Evolutionary conservation across 2,113 vertebrate genomes (phyloP).

Genomic region (Ginglymostoma cirratum): DNA sequence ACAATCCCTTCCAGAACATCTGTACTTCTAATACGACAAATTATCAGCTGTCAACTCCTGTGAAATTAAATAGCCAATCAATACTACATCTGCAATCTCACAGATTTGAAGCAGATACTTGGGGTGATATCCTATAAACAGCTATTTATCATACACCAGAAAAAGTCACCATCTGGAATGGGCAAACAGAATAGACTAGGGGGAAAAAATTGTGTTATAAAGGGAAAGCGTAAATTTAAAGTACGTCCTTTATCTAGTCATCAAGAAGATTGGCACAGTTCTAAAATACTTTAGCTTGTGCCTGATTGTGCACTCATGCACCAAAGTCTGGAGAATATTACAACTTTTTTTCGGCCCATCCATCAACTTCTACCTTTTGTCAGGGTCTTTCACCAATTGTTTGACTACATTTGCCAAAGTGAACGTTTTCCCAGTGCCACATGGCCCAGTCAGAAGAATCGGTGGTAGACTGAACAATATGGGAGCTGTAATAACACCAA

Average conservation of each 20-base stretch:
- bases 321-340: background rate
- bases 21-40: background rate
- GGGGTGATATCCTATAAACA: background rate
- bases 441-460: conserved; percentile 39
- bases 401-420: conserved; percentile 33
- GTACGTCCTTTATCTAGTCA: background rate
- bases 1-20: background rate
- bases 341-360: background rate
- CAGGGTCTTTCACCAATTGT: conserved; percentile 35
- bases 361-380: conserved; percentile 34
- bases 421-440: conserved; percentile 41
- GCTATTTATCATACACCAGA: background rate
- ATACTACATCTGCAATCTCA: background rate
- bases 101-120: background rate
- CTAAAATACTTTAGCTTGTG: background rate
- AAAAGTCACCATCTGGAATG: background rate
- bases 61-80: background rate
- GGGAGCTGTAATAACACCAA: conserved; percentile 28
- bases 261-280: background rate
- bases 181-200: background rate
- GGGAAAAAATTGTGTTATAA: background rate
- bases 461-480: conserved; percentile 37
- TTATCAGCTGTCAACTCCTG: background rate
- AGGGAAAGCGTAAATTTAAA: background rate
- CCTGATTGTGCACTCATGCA: background rate